Base-by-base conservation (phyloP, 2,888 invertebrate species). In the Lochmaea crataegi region DNA sequence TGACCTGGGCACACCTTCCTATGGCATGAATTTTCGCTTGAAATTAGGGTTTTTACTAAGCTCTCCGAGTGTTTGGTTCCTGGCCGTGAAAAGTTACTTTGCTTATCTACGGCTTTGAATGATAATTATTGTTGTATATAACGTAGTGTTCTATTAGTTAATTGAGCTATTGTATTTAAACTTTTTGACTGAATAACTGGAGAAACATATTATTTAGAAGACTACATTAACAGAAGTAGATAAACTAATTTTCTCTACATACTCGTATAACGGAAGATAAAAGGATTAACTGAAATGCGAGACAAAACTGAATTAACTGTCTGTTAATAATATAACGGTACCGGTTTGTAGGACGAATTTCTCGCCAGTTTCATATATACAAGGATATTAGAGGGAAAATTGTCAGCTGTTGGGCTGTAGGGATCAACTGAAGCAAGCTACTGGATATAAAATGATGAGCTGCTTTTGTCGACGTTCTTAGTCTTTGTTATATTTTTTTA, bases 311-410 rank as follows among this genome's bases (percentile, higher is more conserved):
- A 58, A 58, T 32, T 58, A 58, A 58, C 58, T 51, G 65, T 65
- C 53, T 51, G 65, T 65, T 65, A 65, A 65, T 65, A 65, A 65
- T 65, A 53, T 53, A 53, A 53, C 53, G 48, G 64, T 64, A 45
- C 64, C 32, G 64, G 32, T 53, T 65, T 65, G 26, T n/a, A 51
- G 38, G 53, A 71, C 41, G 57, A 68, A 72, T 67, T 67, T 48
- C 41, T 26, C 63, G 63, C 63, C 72, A 56, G 26, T 38, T 53
- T 53, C 53, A 10, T 58, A 58, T 58, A 7, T 65, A 68, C 16
- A 51, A 57, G 66, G 67, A 72, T 57, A 72, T 72, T 64, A 72
- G 64, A 53, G 72, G 58, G 64, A 72, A 53, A 58, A 65, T 64
- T 67, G 65, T 64, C 72, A 72, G 72, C 72, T 72, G 72, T 63